phyloP scores from a whole-genome alignment of 2,888 invertebrate genomes.

The Scelioninae gen. 2 region DNA sequence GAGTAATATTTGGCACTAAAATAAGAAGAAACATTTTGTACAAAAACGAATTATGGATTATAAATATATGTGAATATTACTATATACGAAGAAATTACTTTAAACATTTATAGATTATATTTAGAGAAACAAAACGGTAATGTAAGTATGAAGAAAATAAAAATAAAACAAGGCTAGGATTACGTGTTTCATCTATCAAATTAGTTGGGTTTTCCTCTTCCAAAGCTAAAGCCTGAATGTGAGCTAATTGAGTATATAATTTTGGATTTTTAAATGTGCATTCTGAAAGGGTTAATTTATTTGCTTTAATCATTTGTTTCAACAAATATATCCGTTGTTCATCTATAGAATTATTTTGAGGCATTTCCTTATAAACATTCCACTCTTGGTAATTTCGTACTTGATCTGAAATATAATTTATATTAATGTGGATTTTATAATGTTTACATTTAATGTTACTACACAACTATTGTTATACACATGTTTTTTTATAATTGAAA shows the following conservation, averaged over 20 bases:
- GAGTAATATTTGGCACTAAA: no score
- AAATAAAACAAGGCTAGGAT: no score
- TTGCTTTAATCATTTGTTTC: conserved; percentile 48
- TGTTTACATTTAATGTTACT: no score
- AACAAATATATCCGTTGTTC: conserved; percentile 46
- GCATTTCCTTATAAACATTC: conserved; percentile 11
- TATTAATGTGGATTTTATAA: no score
- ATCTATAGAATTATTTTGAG: conserved; percentile 20
- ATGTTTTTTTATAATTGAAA: no score
- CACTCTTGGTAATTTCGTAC: conserved; percentile 46
- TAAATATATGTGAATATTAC: no score
- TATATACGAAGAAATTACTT: no score
- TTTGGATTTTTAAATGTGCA: conserved; percentile 60
- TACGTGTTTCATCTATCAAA: conserved; percentile 38
- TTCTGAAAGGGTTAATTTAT: conserved; percentile 31
- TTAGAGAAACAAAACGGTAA: no score
- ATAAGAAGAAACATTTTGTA: no score
- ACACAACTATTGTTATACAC: no score
- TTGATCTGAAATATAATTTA: conserved; percentile 46
- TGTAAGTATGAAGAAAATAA: conserved; percentile 8
- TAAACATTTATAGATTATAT: no score
- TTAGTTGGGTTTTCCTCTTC: conserved; percentile 42
- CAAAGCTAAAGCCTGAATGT: conserved; percentile 63
- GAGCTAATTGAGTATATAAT: conserved; percentile 54
- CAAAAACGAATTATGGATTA: no score